These are phyloP conservation scores for Botia almorhae DNA, from an alignment of 2,797 vertebrate species.

Conservation along the genomic window DNA sequence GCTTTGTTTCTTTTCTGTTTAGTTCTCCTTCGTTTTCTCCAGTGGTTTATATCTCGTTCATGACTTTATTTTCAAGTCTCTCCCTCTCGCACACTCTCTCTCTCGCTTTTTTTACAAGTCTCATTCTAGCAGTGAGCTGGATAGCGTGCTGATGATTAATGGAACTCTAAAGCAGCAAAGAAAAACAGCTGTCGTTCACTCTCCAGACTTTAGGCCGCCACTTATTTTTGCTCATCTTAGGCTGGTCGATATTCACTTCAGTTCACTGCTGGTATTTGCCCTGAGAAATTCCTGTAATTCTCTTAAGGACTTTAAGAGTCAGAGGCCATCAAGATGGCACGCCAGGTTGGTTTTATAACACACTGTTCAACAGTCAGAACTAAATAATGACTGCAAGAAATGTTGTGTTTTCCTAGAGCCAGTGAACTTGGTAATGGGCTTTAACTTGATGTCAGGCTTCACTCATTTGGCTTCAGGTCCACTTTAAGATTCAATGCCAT, in stretches of 20 bases:
- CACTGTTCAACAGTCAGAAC: neutral
- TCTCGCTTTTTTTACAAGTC: slow-evolving; percentile 32
- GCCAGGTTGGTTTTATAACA: neutral
- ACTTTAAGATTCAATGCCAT: slow-evolving; percentile 40
- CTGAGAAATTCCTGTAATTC: neutral
- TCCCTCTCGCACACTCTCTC: neutral
- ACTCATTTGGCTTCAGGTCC: slow-evolving; percentile 31
- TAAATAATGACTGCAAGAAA: neutral
- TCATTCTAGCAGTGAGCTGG: slow-evolving; percentile 18
- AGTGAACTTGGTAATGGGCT: slow-evolving; percentile 12
- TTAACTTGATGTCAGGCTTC: slow-evolving; percentile 48
- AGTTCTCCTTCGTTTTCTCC: slow-evolving; percentile 15
- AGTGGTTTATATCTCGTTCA: neutral
- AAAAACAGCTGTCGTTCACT: slow-evolving; percentile 38
- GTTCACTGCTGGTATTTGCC: slow-evolving; percentile 3
- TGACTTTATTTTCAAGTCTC: slow-evolving; percentile 25
- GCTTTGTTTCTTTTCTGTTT: slow-evolving; percentile 17
- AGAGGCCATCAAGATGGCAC: neutral
- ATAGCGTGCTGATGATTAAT: slow-evolving; percentile 43
- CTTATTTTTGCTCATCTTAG: slow-evolving; percentile 3
- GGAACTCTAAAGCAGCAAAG: slow-evolving; percentile 22
- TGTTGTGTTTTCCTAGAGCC: neutral
- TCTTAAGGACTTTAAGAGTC: neutral
- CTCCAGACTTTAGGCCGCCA: slow-evolving; percentile 5
- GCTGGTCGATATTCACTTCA: slow-evolving; percentile 5